These are phyloP conservation scores for Philantomba maxwellii DNA, from an alignment of 2,113 vertebrate genomes.

Conservation along the genomic window DNA sequence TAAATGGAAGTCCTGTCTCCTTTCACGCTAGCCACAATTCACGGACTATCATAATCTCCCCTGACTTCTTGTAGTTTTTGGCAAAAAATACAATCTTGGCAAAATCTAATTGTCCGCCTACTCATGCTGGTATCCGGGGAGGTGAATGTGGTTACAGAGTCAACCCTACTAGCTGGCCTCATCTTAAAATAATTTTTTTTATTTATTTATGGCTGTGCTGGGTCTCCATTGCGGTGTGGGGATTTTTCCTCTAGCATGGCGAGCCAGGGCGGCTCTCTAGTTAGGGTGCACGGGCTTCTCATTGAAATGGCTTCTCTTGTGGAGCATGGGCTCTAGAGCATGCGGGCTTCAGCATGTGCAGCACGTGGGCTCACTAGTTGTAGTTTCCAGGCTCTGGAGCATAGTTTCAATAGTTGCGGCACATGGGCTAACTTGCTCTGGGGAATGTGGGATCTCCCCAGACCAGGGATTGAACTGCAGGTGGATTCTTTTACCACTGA, in stretches of 20 bases:
- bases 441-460: neutral
- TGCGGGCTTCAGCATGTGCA: neutral
- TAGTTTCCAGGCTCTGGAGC: neutral
- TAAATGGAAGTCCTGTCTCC: neutral
- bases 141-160: neutral
- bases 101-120: neutral
- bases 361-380: neutral
- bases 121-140: neutral
- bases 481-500: neutral
- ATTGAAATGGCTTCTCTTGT: neutral
- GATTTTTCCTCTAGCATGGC: fast-evolving
- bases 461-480: neutral
- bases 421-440: neutral
- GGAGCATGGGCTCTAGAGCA: neutral
- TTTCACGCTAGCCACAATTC: neutral
- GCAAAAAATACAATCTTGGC: neutral
- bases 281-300: neutral
- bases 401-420: neutral
- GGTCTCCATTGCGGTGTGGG: neutral
- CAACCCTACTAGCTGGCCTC: neutral
- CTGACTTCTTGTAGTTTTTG: neutral
- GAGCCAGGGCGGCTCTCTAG: neutral
- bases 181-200: neutral
- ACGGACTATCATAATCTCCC: neutral
- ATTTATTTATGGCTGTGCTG: neutral